These are phyloP conservation scores for Loripinus fragilis DNA, from an alignment of 2,888 invertebrate genomes.

Conservation along the genomic window DNA sequence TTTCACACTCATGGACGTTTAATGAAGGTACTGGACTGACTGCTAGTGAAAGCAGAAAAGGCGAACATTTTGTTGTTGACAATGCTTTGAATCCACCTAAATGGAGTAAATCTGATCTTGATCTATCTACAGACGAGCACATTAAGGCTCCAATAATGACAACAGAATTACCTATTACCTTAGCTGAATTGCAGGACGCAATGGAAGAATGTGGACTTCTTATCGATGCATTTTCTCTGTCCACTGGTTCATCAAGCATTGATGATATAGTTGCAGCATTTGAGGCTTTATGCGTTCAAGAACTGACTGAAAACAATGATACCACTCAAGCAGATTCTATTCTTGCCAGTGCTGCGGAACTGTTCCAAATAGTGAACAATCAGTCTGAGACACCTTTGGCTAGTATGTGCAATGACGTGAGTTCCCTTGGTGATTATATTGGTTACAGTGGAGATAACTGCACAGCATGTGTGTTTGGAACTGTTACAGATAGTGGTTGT, in stretches of 20 bases:
- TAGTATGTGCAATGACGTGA: slow-evolving; percentile 36
- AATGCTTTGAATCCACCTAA: slow-evolving; percentile 54
- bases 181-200: slow-evolving; percentile 31
- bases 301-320: slow-evolving; percentile 44
- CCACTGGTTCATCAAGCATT: slow-evolving; percentile 35
- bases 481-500: slow-evolving; percentile 45
- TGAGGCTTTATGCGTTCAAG: slow-evolving; percentile 53
- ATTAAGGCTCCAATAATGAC: slow-evolving; percentile 38
- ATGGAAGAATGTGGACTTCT: slow-evolving; percentile 48
- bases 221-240: slow-evolving; percentile 41
- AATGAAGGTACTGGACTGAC: slow-evolving; percentile 64
- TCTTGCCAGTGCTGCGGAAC: slow-evolving; percentile 44
- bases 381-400: slow-evolving; percentile 41
- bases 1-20: slow-evolving; percentile 67
- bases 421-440: slow-evolving; percentile 39
- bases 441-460: slow-evolving; percentile 55
- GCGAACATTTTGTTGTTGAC: slow-evolving; percentile 58
- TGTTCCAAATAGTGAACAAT: slow-evolving; percentile 41
- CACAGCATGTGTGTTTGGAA: slow-evolving; percentile 62
- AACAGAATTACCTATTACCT: slow-evolving; percentile 33
- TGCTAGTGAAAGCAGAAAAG: slow-evolving; percentile 49
- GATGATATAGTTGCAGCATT: slow-evolving; percentile 36
- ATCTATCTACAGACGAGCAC: slow-evolving; percentile 41
- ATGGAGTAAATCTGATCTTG: slow-evolving; percentile 66
- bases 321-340: slow-evolving; percentile 49